These are phyloP conservation scores for Glossophaga mutica DNA, from an alignment of 2,797 vertebrate species.

Conservation along the genomic window DNA sequence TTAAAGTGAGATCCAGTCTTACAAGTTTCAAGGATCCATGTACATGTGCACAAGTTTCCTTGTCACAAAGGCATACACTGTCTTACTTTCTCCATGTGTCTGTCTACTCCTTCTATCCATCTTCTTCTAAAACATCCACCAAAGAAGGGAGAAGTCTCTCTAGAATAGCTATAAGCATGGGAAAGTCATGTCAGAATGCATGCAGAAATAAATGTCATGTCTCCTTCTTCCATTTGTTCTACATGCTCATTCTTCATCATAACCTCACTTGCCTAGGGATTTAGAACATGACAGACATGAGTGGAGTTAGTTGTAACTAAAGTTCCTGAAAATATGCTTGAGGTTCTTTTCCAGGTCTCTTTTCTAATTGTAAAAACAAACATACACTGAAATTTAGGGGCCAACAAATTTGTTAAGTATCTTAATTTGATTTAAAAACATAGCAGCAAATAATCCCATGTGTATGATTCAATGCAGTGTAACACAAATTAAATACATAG, in stretches of 20 bases:
- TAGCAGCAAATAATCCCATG: neutral
- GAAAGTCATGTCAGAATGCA: neutral
- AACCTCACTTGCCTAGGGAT: neutral
- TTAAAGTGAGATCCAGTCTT: neutral
- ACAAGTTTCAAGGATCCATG: neutral
- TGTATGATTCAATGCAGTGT: neutral
- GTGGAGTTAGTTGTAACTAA: neutral
- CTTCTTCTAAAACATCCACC: neutral
- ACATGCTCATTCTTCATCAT: neutral
- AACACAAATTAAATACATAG: neutral
- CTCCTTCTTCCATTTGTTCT: neutral
- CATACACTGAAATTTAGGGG: neutral
- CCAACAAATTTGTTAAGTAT: neutral
- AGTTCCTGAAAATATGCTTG: neutral
- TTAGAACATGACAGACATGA: neutral
- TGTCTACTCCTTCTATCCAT: neutral
- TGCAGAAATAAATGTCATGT: neutral
- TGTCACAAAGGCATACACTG: neutral
- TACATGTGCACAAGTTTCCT: neutral
- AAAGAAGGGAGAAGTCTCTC: neutral
- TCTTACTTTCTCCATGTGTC: neutral
- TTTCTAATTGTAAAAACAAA: constrained; percentile 8
- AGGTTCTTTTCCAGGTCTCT: neutral
- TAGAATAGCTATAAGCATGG: neutral
- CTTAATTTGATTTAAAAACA: constrained; percentile 1